A percentile compares a stretch with the other conserved stretches of the same genome.
phyloP scores from a whole-genome alignment of 2,888 invertebrate species.

The Acrocera orbiculus region DNA sequence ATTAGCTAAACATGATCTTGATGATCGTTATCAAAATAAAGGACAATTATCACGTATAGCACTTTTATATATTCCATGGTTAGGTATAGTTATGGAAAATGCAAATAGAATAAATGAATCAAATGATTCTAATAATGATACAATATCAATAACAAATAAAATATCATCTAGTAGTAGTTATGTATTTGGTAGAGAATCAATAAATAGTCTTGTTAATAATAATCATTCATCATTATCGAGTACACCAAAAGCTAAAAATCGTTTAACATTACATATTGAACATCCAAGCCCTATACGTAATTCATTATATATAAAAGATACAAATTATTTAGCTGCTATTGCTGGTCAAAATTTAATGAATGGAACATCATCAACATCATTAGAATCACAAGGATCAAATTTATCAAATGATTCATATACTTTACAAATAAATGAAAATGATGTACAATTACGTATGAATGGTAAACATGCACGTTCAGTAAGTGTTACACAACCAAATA shows the following conservation, averaged over 20 bases:
- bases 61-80: conserved; percentile 78
- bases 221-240: conserved; percentile 20
- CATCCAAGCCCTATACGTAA: conserved; percentile 47
- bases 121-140: conserved; percentile 26
- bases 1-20: conserved; percentile 85
- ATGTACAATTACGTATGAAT: conserved; percentile 15
- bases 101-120: conserved; percentile 49
- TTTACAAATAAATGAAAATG: conserved; percentile 23
- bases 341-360: conserved; percentile 52
- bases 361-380: conserved; percentile 55
- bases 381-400: conserved; percentile 53
- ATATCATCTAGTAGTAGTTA: conserved; percentile 42
- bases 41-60: conserved; percentile 72
- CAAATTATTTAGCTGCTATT: conserved; percentile 51
- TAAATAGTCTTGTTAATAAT: conserved; percentile 20
- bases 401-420: conserved; percentile 35
- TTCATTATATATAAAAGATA: conserved; percentile 60
- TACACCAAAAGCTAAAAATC: conserved; percentile 41
- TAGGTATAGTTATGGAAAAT: conserved; percentile 76
- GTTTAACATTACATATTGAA: conserved; percentile 57
- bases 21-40: conserved; percentile 70
- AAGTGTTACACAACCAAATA: conserved; percentile 36
- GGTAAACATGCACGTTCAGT: conserved; percentile 37
- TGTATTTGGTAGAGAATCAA: conserved; percentile 36
- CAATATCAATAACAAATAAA: conserved; percentile 30